Base-by-base conservation (phyloP, 2,797 vertebrate genomes). In the Pangasius sanitwongsei region DNA sequence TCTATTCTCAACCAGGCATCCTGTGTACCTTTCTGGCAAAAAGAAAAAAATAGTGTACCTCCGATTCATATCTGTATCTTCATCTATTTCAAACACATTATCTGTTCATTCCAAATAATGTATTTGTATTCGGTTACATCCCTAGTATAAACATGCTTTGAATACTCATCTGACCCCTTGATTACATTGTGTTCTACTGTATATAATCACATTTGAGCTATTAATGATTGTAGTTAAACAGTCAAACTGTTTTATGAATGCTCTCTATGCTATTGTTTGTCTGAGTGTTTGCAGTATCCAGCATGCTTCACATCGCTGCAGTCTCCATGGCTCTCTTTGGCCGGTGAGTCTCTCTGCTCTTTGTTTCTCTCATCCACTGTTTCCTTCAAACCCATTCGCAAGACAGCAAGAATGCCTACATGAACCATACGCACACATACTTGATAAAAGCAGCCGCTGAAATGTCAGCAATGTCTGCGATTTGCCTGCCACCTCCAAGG, bases 301-400 rank as follows among this genome's bases (percentile, higher is more conserved):
- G 72, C 55, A 83, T 72, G 25, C n/a, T 4, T 90, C 61, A 57
- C 88, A 89, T 91, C 59, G 18, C 53, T 6, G 1, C 3, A 9
- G 91, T 89, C 86, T 86, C 91, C 87, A 92, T 87, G 86, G 74
- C 28, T 82, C 82, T 80, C 83, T 89, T 88, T 75, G 86, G 28
- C 44, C 87, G 70, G 87, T 87, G 41, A 80, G 81, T 82, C 72
- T 74, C 41, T 87, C 77, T 70, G 86, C n/a, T 87, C 85, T 78
- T 61, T 67, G 16, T 82, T 90, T 89, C 88, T 89, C 86, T 87
- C 67, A 50, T 57, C 70, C 53, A 86, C 23, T 28, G 65, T 83
- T 72, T 89, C 80, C 63, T 87, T 89, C 57, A 75, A 85, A 34
- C 59, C 50, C 41, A 41, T 91, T 89, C 89, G 59, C 81, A 87